These are phyloP conservation scores for Sycophila sp. DNA, from an alignment of 1,140 invertebrate genomes.

Conservation along the genomic window DNA sequence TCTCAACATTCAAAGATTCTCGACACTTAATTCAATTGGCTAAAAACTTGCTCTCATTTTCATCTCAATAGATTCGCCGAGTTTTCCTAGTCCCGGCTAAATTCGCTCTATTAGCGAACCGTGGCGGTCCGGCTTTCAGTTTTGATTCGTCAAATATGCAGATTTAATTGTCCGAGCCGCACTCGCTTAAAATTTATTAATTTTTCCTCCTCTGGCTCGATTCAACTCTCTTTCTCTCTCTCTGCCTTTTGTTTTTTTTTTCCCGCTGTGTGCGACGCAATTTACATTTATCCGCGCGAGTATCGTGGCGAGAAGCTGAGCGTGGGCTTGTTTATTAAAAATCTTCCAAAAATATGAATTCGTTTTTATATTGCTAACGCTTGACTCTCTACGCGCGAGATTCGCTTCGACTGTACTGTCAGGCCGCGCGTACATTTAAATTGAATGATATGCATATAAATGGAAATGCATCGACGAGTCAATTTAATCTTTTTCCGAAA, in stretches of 20 bases:
- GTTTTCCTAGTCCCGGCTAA: not conserved
- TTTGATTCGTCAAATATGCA: conserved; percentile 20
- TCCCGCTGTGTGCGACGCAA: not conserved
- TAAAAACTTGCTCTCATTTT: conserved; percentile 23
- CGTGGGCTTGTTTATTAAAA: not conserved
- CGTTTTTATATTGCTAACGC: not conserved
- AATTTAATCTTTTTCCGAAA: no score
- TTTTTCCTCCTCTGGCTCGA: not conserved
- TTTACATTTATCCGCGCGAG: not conserved
- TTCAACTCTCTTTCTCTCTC: no score
- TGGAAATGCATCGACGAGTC: not conserved
- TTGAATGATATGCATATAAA: conserved; percentile 21
- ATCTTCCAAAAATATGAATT: not conserved
- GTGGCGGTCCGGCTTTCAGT: not conserved
- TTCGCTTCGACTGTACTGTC: not conserved
- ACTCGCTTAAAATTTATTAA: conserved; percentile 10
- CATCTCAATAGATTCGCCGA: not conserved
- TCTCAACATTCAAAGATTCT: not conserved
- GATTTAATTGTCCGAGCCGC: conserved; percentile 25
- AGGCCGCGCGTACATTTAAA: conserved; percentile 9
- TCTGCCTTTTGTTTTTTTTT: no score
- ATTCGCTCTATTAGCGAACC: not conserved
- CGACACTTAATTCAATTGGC: conserved; percentile 17
- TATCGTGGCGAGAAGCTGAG: not conserved
- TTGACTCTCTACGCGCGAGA: not conserved